A percentile compares a stretch with the other conserved stretches of the same genome.
phyloP scores from a whole-genome alignment of 2,888 invertebrate species.

The Synergus itoensis region DNA sequence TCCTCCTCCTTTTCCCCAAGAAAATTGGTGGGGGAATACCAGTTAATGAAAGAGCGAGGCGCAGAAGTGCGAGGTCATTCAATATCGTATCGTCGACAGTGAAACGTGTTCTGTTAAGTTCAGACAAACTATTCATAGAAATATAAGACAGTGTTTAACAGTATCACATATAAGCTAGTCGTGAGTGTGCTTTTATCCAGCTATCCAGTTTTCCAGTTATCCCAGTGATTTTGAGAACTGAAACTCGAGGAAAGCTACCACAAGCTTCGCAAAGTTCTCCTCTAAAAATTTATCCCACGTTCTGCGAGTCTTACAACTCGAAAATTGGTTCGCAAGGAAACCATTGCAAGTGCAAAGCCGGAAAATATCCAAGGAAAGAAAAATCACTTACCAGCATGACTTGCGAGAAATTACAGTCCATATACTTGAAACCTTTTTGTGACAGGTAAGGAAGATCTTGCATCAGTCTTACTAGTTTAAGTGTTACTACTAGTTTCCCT shows the following conservation, averaged over 20 bases:
- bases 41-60: constrained; percentile 14
- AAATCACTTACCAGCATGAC: constrained; percentile 54
- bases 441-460: constrained; percentile 24
- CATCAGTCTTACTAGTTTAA: neutral
- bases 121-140: neutral
- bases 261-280: neutral
- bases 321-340: neutral
- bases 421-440: neutral
- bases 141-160: neutral
- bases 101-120: constrained; percentile 1
- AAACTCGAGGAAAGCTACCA: neutral
- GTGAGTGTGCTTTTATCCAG: constrained; percentile 2
- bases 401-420: constrained; percentile 48
- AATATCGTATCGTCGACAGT: constrained; percentile 10
- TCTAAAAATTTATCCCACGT: constrained; percentile 1
- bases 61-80: constrained; percentile 26
- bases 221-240: neutral
- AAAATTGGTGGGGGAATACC: constrained; percentile 6
- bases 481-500: neutral
- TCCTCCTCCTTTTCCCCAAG: neutral
- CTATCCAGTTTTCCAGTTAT: neutral
- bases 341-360: neutral
- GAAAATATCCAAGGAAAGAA: constrained; percentile 17
- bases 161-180: neutral
- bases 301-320: neutral